A percentile compares a stretch with the other conserved stretches of the same genome.
These are phyloP conservation scores for Drosophila cardini DNA, from an alignment of 1,140 invertebrate species.

Conservation along the genomic window DNA sequence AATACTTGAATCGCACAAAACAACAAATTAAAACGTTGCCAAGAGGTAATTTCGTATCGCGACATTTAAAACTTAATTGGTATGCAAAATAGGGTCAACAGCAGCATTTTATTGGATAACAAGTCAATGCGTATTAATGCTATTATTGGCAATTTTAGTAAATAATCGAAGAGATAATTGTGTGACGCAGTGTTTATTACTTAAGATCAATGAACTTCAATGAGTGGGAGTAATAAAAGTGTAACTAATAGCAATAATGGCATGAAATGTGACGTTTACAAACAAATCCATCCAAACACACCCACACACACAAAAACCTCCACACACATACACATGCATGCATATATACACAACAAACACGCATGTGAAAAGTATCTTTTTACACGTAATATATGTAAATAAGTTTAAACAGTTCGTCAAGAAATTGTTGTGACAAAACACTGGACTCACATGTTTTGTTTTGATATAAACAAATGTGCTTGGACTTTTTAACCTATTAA, in stretches of 20 bases:
- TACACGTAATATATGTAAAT: slow-evolving; percentile 47
- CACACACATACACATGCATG: neutral
- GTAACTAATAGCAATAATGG: slow-evolving; percentile 27
- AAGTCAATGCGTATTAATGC: neutral
- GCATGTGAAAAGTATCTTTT: slow-evolving; percentile 38
- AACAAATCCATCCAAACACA: slow-evolving; percentile 24
- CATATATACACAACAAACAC: slow-evolving; percentile 7
- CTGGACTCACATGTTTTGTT: too few species aligned
- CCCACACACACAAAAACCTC: neutral
- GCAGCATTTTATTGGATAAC: neutral
- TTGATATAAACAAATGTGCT: too few species aligned
- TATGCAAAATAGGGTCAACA: neutral
- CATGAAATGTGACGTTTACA: slow-evolving; percentile 24
- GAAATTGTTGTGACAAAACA: neutral
- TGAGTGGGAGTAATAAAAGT: slow-evolving; percentile 21
- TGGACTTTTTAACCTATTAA: too few species aligned
- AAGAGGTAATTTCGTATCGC: slow-evolving; percentile 40
- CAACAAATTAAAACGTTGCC: slow-evolving; percentile 26
- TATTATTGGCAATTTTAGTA: neutral
- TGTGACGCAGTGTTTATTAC: neutral
- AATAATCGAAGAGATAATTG: slow-evolving; percentile 11
- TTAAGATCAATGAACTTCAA: slow-evolving; percentile 37
- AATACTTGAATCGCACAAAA: slow-evolving; percentile 38
- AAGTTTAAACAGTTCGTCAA: neutral
- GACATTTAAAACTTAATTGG: neutral